Evolutionary conservation across 2,113 vertebrate genomes (phyloP).

Genomic region (Shinisaurus crocodilurus): DNA sequence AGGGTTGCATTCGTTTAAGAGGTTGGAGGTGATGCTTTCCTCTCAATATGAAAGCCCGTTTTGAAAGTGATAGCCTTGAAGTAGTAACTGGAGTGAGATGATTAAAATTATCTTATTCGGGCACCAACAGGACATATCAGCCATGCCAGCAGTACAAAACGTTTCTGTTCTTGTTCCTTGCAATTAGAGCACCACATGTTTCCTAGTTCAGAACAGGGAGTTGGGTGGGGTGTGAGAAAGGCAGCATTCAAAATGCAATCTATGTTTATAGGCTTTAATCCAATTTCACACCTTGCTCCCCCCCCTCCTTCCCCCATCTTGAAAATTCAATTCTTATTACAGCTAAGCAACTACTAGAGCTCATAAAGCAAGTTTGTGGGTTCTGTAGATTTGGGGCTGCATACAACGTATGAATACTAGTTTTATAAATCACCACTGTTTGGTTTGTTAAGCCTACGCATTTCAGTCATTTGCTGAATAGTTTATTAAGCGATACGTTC

Average conservation of each 20-base stretch:
- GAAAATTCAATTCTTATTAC: slow-evolving; percentile 57
- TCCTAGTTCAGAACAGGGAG: background rate
- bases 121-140: background rate
- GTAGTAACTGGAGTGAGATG: slow-evolving; percentile 9
- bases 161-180: slow-evolving; percentile 16
- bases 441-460: slow-evolving; percentile 39
- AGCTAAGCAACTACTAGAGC: slow-evolving; percentile 33
- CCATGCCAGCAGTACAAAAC: background rate
- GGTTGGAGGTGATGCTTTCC: slow-evolving; percentile 5
- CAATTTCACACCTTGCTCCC: slow-evolving; percentile 56
- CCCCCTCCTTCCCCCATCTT: slow-evolving; percentile 39
- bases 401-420: slow-evolving; percentile 42
- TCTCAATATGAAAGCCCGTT: slow-evolving; percentile 6
- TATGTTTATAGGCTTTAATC: slow-evolving; percentile 50
- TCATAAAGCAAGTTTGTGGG: slow-evolving; percentile 45
- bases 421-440: slow-evolving; percentile 49
- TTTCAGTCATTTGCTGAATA: slow-evolving; percentile 39
- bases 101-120: slow-evolving; percentile 33
- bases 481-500: slow-evolving; percentile 41
- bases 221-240: slow-evolving; percentile 30
- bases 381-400: slow-evolving; percentile 17
- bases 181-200: slow-evolving; percentile 14
- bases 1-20: accelerated
- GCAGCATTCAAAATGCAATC: slow-evolving; percentile 32
- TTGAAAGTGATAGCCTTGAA: slow-evolving; percentile 23